Evolutionary conservation across 2,888 invertebrate species (phyloP), one percentile per base, ranked within the genome.

Genomic region (Magallana nippona): DNA sequence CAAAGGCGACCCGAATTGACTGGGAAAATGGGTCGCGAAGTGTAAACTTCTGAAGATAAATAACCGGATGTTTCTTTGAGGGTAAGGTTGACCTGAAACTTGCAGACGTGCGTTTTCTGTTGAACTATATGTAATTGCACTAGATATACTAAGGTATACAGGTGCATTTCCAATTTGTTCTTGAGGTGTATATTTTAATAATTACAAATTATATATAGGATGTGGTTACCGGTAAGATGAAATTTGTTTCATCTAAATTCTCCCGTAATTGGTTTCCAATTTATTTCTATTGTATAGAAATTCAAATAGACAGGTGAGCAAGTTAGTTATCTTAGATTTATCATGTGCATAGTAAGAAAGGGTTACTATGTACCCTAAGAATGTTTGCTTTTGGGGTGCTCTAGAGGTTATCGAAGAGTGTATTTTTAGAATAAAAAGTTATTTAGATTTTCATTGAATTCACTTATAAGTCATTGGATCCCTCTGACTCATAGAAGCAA

Each of bases 41-140:
- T 71, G 71, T 71, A 71, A 71, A 27, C 71, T 71, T 27, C 3
- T 19, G 27, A 71, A 71, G 71, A 71, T 71, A 27, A 71, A 71
- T 71, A 71, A 27, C 27, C 71, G 71, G 71, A 13, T 32, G 13
- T 32, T 22, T 71, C 27, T 22, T 44, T 13, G 15, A 0, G 71
- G 71, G 71, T 71, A 32, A 71, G 27, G 71, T 10, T 71, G 15
- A 27, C 71, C 71, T 71, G n/a, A 13, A 10, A 60, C 60, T 27
- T 71, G 71, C 71, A 19, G 27, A 71, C 11, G 13, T 71, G 71
- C 71, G 15, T 71, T 71, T 71, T 71, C 27, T 27, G 2, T 2
- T 71, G 63, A 27, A 63, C 63, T 63, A 27, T 10, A 19, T 22
- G 27, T 71, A 5, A 19, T 71, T 71, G 71, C 71, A 71, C 71